phyloP scores from a whole-genome alignment of 2,797 vertebrate genomes.

The Meriones psammophilus region DNA sequence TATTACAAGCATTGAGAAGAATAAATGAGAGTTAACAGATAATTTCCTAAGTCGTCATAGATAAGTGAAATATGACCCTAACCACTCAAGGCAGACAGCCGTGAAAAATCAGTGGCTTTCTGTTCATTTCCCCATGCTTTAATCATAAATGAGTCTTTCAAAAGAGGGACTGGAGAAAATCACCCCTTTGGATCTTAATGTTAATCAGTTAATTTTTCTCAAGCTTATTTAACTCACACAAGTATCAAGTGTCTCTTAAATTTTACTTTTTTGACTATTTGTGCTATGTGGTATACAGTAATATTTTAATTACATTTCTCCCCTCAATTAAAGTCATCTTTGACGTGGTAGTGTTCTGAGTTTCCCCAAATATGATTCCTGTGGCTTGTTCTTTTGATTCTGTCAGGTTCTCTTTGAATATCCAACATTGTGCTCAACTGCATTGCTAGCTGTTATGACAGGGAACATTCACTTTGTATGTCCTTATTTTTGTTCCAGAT shows the following conservation, averaged over 20 bases:
- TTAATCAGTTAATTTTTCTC: conserved; percentile 7
- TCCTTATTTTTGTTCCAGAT: not conserved
- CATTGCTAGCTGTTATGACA: not conserved
- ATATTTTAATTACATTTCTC: not conserved
- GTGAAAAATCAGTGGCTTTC: conserved; percentile 72
- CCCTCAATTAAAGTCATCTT: not conserved
- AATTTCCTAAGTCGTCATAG: conserved; percentile 77
- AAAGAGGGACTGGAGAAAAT: conserved; percentile 58
- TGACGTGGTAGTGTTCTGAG: accelerated
- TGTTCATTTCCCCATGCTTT: conserved; percentile 79
- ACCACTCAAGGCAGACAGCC: conserved; percentile 65
- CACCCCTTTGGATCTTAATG: not conserved
- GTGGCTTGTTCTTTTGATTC: not conserved
- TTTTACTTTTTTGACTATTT: conserved; percentile 54
- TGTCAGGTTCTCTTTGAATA: not conserved
- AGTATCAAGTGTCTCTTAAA: conserved; percentile 33
- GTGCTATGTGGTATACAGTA: not conserved
- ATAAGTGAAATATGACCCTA: conserved; percentile 75
- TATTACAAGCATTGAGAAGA: conserved; percentile 42
- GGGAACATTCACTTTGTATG: not conserved
- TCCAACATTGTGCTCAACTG: not conserved
- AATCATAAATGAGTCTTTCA: conserved; percentile 78
- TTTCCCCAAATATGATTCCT: not conserved
- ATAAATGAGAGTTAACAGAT: conserved; percentile 79
- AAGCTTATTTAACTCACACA: conserved; percentile 36